Evolutionary conservation across 1,140 invertebrate species (phyloP).

Genomic region (Harpegnathos saltator): DNA sequence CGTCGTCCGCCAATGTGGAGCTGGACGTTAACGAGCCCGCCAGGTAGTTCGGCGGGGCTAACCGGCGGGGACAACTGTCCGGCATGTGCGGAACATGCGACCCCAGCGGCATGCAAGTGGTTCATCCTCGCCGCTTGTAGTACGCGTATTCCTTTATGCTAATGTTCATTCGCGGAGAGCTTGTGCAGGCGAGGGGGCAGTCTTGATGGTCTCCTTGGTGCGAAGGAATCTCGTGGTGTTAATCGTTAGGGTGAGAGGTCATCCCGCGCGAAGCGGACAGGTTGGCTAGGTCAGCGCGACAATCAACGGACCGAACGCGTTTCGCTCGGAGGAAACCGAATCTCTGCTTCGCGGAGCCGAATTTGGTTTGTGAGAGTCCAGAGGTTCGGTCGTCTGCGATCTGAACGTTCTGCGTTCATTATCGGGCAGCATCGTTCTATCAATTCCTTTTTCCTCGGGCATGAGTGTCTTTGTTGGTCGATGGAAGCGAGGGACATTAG

Average conservation of each 20-base stretch:
- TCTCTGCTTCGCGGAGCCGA: too few relatives aligned
- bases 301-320: too few relatives aligned
- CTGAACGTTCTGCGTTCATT: too few relatives aligned
- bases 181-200: too few relatives aligned
- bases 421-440: too few relatives aligned
- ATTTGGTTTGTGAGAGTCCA: too few relatives aligned
- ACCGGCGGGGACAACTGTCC: constrained; percentile 5
- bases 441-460: background rate
- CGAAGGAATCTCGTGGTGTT: background rate
- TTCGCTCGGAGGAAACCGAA: too few relatives aligned
- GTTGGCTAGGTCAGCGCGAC: too few relatives aligned
- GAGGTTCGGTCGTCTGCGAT: too few relatives aligned
- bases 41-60: constrained; percentile 41
- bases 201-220: background rate
- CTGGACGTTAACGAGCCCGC: constrained; percentile 53
- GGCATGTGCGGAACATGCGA: background rate
- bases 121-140: background rate
- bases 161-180: constrained; percentile 1
- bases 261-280: too few relatives aligned
- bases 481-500: background rate
- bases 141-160: background rate
- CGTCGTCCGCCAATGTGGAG: constrained; percentile 42
- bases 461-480: background rate
- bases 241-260: constrained; percentile 1
- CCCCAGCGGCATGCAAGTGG: background rate